phyloP scores from a whole-genome alignment of 2,888 invertebrate genomes.

The Miltochrista miniata region DNA sequence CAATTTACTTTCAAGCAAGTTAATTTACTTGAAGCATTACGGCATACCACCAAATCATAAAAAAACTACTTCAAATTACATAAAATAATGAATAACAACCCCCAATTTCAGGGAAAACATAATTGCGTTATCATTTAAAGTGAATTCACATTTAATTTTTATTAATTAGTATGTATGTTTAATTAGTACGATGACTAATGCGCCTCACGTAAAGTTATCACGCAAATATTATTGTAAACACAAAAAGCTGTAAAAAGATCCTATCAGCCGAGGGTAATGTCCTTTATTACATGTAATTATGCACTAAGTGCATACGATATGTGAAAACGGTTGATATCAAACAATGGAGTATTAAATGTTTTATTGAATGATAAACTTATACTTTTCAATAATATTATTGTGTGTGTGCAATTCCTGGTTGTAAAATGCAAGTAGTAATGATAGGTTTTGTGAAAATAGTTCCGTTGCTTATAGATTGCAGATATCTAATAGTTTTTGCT shows the following conservation, averaged over 20 bases:
- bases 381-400: constrained; percentile 4
- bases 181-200: constrained; percentile 54
- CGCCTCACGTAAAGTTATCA: constrained; percentile 50
- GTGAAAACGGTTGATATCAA: constrained; percentile 35
- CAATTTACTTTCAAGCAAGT: constrained; percentile 2
- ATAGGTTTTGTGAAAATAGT: constrained; percentile 2
- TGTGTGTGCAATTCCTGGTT: constrained; percentile 4
- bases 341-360: constrained; percentile 43
- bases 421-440: constrained; percentile 6
- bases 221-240: constrained; percentile 59
- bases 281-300: constrained; percentile 66
- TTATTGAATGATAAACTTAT: constrained; percentile 33
- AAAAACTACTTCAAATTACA: constrained; percentile 7
- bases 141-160: constrained; percentile 25
- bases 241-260: constrained; percentile 63
- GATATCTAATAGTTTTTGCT: background rate
- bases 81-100: constrained; percentile 4
- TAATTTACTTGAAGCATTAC: constrained; percentile 1
- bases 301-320: constrained; percentile 48
- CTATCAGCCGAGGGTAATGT: constrained; percentile 55
- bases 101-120: constrained; percentile 21
- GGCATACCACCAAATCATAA: constrained; percentile 1
- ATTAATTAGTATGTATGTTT: constrained; percentile 31
- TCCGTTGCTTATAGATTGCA: constrained; percentile 1
- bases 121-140: constrained; percentile 29